phyloP scores from a whole-genome alignment of 1,140 invertebrate genomes.

The Acromyrmex heyeri region DNA sequence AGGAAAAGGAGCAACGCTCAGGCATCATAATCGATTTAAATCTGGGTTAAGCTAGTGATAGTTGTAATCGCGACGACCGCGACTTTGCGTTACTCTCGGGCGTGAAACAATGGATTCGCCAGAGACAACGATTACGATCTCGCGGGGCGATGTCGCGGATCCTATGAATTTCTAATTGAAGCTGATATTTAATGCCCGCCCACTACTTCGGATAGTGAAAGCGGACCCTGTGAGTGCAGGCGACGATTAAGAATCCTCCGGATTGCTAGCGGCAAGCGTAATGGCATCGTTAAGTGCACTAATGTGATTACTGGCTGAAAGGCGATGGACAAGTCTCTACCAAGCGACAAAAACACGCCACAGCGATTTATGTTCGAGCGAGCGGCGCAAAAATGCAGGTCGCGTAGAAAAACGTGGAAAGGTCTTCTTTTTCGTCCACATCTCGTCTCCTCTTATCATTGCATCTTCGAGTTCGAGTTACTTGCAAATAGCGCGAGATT shows the following conservation, averaged over 20 bases:
- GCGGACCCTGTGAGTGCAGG: slow-evolving; percentile 48
- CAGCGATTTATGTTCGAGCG: slow-evolving; percentile 61
- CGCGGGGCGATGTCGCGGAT: slow-evolving; percentile 18
- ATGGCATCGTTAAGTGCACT: slow-evolving; percentile 75
- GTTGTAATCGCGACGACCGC: not conserved
- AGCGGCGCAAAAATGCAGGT: slow-evolving; percentile 26
- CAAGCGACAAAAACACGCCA: slow-evolving; percentile 63
- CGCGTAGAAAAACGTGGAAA: slow-evolving; percentile 1
- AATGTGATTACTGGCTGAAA: slow-evolving; percentile 77
- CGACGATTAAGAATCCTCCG: slow-evolving; percentile 73
- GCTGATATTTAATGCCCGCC: slow-evolving; percentile 69
- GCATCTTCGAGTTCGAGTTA: not conserved
- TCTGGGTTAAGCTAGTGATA: slow-evolving; percentile 36
- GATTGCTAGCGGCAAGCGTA: slow-evolving; percentile 66
- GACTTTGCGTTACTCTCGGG: not conserved
- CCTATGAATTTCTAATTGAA: slow-evolving; percentile 73
- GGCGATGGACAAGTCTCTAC: slow-evolving; percentile 62
- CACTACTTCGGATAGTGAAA: not conserved
- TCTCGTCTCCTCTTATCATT: slow-evolving; percentile 36
- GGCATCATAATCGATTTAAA: slow-evolving; percentile 43
- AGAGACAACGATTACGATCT: slow-evolving; percentile 53
- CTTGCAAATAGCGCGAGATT: not conserved
- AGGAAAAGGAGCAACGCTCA: slow-evolving; percentile 14
- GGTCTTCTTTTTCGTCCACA: not conserved
- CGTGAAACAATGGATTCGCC: slow-evolving; percentile 30